Evolutionary conservation across 2,113 vertebrate genomes (phyloP).

Genomic region (Pangasianodon gigas): DNA sequence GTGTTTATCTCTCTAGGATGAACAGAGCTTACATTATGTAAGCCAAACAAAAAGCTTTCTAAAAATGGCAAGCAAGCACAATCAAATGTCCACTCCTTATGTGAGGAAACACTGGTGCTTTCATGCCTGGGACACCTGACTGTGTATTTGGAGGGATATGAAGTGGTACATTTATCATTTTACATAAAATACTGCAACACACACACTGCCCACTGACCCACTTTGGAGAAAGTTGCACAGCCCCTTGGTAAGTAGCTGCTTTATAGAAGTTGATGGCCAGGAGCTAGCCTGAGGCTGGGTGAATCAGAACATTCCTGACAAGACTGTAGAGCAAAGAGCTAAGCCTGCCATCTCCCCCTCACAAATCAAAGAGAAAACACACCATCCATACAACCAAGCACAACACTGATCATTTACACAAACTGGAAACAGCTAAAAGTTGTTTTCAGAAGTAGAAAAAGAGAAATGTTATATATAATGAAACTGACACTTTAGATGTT

Average conservation of each 20-base stretch:
- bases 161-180: conserved; percentile 56
- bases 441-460: background rate
- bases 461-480: background rate
- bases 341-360: background rate
- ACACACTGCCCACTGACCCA: conserved; percentile 62
- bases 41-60: conserved; percentile 27
- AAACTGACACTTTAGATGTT: background rate
- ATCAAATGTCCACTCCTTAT: conserved; percentile 17
- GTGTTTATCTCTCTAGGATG: background rate
- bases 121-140: background rate
- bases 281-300: conserved; percentile 59
- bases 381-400: background rate
- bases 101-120: conserved; percentile 24
- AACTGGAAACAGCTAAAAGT: background rate
- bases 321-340: conserved; percentile 32
- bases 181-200: conserved; percentile 58
- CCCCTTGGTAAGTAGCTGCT: conserved; percentile 56
- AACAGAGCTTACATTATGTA: conserved; percentile 19
- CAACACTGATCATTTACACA: background rate
- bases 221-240: conserved; percentile 51
- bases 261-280: conserved; percentile 59
- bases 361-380: background rate
- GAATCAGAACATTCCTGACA: conserved; percentile 45
- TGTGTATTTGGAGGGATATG: conserved; percentile 53
- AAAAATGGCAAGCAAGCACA: conserved; percentile 27